A percentile compares a stretch with the other conserved stretches of the same genome.
phyloP scores from a whole-genome alignment of 1,140 invertebrate genomes.

The Chelonus insularis region DNA sequence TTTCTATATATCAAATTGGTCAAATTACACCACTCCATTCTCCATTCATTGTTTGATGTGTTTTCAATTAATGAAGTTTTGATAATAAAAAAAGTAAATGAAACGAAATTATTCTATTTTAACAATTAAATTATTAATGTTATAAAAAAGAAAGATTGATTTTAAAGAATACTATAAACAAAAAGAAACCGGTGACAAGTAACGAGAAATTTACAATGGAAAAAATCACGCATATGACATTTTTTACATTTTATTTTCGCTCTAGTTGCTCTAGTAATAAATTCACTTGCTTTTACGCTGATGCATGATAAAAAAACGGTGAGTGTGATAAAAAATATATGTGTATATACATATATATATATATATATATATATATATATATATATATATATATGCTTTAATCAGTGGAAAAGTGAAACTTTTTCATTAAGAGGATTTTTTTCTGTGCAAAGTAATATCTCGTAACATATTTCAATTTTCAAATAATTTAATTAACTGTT shows the following conservation, averaged over 20 bases:
- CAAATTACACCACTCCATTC: too few relatives aligned
- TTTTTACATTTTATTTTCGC: slow-evolving; percentile 12
- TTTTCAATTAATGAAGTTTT: too few relatives aligned
- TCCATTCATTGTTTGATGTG: too few relatives aligned
- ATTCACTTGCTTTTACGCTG: slow-evolving; percentile 10
- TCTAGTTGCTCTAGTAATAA: slow-evolving; percentile 14
- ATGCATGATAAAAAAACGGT: neutral
- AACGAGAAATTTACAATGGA: neutral
- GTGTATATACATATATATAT: neutral
- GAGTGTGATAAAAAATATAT: neutral
- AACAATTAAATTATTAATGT: too few relatives aligned
- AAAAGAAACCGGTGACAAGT: neutral
- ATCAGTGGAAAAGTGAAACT: too few relatives aligned
- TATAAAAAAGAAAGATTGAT: too few relatives aligned
- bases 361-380: neutral
- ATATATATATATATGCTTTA: neutral
- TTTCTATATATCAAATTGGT: too few relatives aligned
- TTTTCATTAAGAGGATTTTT: too few relatives aligned
- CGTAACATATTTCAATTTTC: neutral
- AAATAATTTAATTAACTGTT: neutral
- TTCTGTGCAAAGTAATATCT: neutral
- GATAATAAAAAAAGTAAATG: too few relatives aligned
- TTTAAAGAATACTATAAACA: neutral
- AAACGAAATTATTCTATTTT: too few relatives aligned
- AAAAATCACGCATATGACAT: neutral